A percentile compares a stretch with the other conserved stretches of the same genome.
Evolutionary conservation across 2,888 invertebrate genomes (phyloP).

Genomic region (Xestobium rufovillosum): DNA sequence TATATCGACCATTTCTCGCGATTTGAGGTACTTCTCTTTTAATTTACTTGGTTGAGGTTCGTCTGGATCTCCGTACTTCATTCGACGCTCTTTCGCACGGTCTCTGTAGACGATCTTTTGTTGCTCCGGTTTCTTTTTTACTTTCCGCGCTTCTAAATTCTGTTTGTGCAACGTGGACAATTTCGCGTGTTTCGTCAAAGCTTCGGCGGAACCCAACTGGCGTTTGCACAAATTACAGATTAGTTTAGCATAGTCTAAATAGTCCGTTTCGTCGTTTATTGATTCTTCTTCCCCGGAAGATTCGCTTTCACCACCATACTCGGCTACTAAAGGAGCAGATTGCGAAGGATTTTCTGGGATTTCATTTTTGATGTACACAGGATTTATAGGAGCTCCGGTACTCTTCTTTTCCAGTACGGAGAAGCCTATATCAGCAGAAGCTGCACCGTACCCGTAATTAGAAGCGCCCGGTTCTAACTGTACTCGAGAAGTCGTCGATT

Average conservation of each 20-base stretch:
- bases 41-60: slow-evolving; percentile 65
- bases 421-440: slow-evolving; percentile 89
- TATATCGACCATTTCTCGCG: slow-evolving; percentile 44
- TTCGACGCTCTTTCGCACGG: slow-evolving; percentile 88
- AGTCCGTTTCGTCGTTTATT: slow-evolving; percentile 61
- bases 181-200: slow-evolving; percentile 82
- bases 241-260: slow-evolving; percentile 80
- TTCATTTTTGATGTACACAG: slow-evolving; percentile 24
- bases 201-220: slow-evolving; percentile 85
- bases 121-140: slow-evolving; percentile 31
- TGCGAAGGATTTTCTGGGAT: slow-evolving; percentile 19
- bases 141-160: slow-evolving; percentile 53
- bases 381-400: slow-evolving; percentile 10
- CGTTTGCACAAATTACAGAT: slow-evolving; percentile 94
- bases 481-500: slow-evolving; percentile 44
- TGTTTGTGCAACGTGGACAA: slow-evolving; percentile 92
- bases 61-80: slow-evolving; percentile 87
- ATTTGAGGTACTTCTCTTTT: slow-evolving; percentile 65
- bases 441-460: slow-evolving; percentile 43
- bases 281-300: slow-evolving; percentile 48
- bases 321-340: slow-evolving; percentile 56
- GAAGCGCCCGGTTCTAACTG: slow-evolving; percentile 23
- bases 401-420: slow-evolving; percentile 79
- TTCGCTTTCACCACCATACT: slow-evolving; percentile 70
- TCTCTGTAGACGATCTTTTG: slow-evolving; percentile 68